Percentiles rank a stretch among this genome's conserved stretches.
Evolutionary conservation across 1,140 invertebrate species (phyloP).

Genomic region (Trichonephila clavata): DNA sequence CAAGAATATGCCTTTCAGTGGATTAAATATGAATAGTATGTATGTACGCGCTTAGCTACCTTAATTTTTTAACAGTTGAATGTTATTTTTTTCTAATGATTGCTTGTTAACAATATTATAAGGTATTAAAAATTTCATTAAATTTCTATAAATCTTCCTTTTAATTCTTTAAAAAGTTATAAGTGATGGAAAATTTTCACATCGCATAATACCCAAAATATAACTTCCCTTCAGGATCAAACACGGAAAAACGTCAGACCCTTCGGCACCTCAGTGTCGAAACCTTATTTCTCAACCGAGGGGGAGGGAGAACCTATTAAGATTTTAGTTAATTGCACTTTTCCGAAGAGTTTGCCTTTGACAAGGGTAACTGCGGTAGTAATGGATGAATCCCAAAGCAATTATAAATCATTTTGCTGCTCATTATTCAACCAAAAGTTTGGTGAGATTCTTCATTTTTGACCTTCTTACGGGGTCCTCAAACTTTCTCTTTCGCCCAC

Average conservation of each 20-base stretch:
- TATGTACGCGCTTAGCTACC: too few species aligned
- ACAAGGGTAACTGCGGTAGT: conserved; percentile 65
- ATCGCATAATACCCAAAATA: neutral
- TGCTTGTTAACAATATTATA: too few species aligned
- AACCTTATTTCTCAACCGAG: neutral
- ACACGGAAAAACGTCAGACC: neutral
- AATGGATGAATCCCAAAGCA: conserved; percentile 40
- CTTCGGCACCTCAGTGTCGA: neutral
- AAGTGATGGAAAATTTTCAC: neutral
- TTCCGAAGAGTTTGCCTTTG: conserved; percentile 9
- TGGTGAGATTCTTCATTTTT: conserved; percentile 48
- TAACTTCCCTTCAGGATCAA: neutral
- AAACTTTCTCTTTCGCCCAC: conserved; percentile 40
- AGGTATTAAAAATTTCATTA: too few species aligned
- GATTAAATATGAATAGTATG: too few species aligned
- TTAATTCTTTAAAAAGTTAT: too few species aligned
- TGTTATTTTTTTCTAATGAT: too few species aligned
- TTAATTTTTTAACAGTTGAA: too few species aligned
- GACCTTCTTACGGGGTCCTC: conserved; percentile 6
- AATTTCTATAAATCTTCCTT: too few species aligned
- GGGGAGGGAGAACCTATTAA: conserved; percentile 22
- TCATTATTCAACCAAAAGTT: conserved; percentile 42
- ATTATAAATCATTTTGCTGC: conserved; percentile 67
- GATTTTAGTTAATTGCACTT: conserved; percentile 62
- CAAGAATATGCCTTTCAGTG: too few species aligned